phyloP scores from a whole-genome alignment of 2,888 invertebrate species.

The Scaptomyza cyrtandrae region DNA sequence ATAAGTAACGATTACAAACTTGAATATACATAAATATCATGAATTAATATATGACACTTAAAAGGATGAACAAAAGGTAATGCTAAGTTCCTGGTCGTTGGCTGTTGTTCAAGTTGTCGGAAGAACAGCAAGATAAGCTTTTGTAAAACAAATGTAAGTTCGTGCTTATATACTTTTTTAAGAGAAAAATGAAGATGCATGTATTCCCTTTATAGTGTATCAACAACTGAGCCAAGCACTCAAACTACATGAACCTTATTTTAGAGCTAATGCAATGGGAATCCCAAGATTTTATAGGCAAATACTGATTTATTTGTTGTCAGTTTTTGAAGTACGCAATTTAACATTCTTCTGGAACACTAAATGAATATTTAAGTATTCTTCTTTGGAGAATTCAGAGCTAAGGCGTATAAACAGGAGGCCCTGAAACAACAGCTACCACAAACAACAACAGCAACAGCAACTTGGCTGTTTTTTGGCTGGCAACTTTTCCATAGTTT shows the following conservation, averaged over 20 bases:
- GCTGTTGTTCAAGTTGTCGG: no score
- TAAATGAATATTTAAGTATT: constrained; percentile 25
- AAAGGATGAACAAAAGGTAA: no score
- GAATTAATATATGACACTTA: no score
- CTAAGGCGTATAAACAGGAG: constrained; percentile 25
- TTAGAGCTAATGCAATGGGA: background rate
- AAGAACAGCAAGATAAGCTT: background rate
- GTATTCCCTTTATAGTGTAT: background rate
- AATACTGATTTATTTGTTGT: background rate
- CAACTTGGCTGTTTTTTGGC: constrained; percentile 8
- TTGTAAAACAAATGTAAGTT: background rate
- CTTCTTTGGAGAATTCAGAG: constrained; percentile 15
- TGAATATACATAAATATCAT: no score
- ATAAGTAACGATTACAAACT: background rate
- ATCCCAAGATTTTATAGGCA: background rate
- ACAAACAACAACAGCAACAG: constrained; percentile 9
- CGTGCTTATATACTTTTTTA: background rate
- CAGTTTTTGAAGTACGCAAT: background rate
- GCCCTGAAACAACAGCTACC: constrained; percentile 7
- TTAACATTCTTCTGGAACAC: background rate
- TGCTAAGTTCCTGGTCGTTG: no score
- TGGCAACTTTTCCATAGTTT: constrained; percentile 24
- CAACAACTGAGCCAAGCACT: background rate
- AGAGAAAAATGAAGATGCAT: background rate
- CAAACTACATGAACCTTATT: background rate